A percentile compares a stretch with the other conserved stretches of the same genome.
Conservation (phyloP, 1,140 invertebrate genomes). For the Lamellibrachia luymesi region DNA sequence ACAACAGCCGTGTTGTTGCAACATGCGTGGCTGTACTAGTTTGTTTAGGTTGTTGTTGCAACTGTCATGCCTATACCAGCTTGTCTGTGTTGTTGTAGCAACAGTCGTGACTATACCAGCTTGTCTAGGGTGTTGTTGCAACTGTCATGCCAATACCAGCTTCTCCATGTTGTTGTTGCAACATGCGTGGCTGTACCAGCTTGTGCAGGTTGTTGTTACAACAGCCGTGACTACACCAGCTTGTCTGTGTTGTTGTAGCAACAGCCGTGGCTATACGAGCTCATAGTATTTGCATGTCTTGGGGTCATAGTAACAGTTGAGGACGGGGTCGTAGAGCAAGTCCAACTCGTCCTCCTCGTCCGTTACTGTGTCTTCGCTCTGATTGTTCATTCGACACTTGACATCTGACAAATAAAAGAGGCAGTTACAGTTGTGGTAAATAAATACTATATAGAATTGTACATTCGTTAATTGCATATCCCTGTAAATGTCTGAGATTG, state of each 20-base stretch:
- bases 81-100: neutral
- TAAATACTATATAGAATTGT: too few relatives aligned
- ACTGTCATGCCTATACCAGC: too few relatives aligned
- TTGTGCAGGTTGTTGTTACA: neutral
- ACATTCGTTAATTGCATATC: too few relatives aligned
- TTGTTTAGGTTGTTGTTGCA: too few relatives aligned
- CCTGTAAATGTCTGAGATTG: too few relatives aligned
- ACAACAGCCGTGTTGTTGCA: neutral
- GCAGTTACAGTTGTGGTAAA: too few relatives aligned
- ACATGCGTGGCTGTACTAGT: neutral
- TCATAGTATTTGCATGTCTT: slow-evolving; percentile 55
- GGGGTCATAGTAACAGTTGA: slow-evolving; percentile 57
- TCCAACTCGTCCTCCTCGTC: slow-evolving; percentile 52
- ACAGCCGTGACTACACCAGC: too few relatives aligned
- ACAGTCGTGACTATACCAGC: neutral
- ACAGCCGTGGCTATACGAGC: slow-evolving; percentile 34
- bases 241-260: neutral
- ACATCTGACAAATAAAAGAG: neutral
- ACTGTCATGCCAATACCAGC: too few relatives aligned
- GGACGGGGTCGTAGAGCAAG: slow-evolving; percentile 51
- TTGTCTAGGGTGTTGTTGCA: neutral
- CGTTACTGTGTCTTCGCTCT: slow-evolving; percentile 16
- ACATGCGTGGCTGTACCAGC: neutral
- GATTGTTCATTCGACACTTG: neutral
- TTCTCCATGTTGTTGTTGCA: neutral